Base-by-base conservation (phyloP, 2,888 invertebrate species). In the Poecilus cupreus region DNA sequence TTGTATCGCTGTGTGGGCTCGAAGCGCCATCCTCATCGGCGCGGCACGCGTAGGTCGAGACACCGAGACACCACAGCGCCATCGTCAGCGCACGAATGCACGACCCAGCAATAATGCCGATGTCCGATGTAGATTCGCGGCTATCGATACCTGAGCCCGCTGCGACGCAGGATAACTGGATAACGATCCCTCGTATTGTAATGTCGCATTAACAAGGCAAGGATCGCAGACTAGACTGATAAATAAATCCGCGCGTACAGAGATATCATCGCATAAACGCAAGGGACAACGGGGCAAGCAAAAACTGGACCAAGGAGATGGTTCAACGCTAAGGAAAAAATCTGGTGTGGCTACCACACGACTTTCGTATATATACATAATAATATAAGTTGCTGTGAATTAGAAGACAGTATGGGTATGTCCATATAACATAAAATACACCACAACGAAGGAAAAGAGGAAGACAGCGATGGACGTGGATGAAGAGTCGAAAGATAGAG, bases 121-220 rank as follows among this genome's bases (percentile, higher is more conserved):
- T 68, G 64, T 32, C 64, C 18, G 88, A 88, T 88, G 88, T 88
- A 88, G 88, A 88, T 88, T 88, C 88, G 88, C 85, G 86, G 86
- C 87, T 87, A 88, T 88, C 88, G 88, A 88, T 88, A 85, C 87
- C 78, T 85, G 16, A 11, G 37, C 37, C n/a, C 13, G 22, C 60
- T 4, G 22, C 4, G 32, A 68, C 64, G 85, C 86, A 84, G 88
- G 88, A 89, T 89, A 89, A 89, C 86, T 84, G 88, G 88, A 89
- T 89, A 89, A 89, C 88, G 88, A 89, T 88, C 88, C 32, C 88
- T 86, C 86, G 88, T 88, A 88, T 89, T 88, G 88, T 89, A 89
- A 89, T 88, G 88, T 88, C 88, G 87, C 87, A 88, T 88, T 88
- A 88, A 89, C 89, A 88, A 88, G 87, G 86, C 85, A 84, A 86